Evolutionary conservation across 2,113 vertebrate species (phyloP), one percentile per base, ranked within the genome.

Genomic region (Aegypius monachus): DNA sequence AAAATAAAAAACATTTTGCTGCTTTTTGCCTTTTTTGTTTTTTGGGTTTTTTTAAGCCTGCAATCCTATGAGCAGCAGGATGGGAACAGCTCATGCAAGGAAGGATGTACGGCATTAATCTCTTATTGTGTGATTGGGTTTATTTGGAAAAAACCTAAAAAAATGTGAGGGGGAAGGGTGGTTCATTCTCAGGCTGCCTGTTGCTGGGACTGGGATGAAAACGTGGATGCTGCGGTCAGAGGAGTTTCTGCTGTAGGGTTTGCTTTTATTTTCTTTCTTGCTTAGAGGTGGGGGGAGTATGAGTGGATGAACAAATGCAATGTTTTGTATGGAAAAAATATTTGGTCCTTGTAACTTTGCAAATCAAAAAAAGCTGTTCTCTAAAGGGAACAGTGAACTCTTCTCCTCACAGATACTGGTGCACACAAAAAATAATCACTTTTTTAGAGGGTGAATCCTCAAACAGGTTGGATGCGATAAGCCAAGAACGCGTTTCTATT

Each of bases 261-360:
- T 56, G 21, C 17, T 40, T 48, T 42, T 29, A 6, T 50, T 17
- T 32, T 34, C 25, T 48, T 11, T 7, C n/a, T 55, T 32, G 1
- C 11, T 52, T 62, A 22, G 58, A 36, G 25, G 16, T 26, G 18
- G 2, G 8, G 12, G 10, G 14, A 43, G 2, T 40, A 27, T 26
- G 3, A 52, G 9, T 0, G 6, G 40, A 25, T 11, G 17, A 80
- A n/a, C 4, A 47, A 67, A 29, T 0, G 0, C 10, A 4, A 11
- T 26, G 5, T 47, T 61, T 42, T 26, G 19, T 11, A 17, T 5
- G 5, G n/a, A 26, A 29, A 29, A 21, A 73, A 9, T 23, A 23
- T 10, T 36, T 12, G 17, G 25, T 42, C 4, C 1, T 11, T 14
- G 0, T 5, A 52, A 66, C 32, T 32, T n/a, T 12, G 22, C 23